Conservation (phyloP, 1,140 invertebrate genomes). For the Asbolus verrucosus region DNA sequence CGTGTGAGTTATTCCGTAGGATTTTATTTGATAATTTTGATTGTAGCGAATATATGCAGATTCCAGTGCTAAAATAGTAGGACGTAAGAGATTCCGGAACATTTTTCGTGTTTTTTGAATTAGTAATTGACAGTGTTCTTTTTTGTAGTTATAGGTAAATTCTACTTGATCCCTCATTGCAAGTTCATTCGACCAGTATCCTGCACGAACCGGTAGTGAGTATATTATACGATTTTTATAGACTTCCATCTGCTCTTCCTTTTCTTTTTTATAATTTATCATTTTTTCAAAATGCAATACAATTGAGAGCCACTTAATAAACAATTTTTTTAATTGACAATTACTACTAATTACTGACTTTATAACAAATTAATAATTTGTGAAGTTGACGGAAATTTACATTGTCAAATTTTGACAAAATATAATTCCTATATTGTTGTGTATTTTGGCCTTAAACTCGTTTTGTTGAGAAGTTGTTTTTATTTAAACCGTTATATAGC, state of each 20-base stretch:
- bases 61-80: slow-evolving; percentile 52
- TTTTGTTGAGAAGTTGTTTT: too few species aligned
- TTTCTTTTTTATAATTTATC: slow-evolving; percentile 37
- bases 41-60: slow-evolving; percentile 53
- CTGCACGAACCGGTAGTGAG: slow-evolving; percentile 56
- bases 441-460: too few species aligned
- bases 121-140: slow-evolving; percentile 58
- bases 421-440: too few species aligned
- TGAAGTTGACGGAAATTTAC: too few species aligned
- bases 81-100: slow-evolving; percentile 59
- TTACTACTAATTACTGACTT: too few species aligned
- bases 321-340: too few species aligned
- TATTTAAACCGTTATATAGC: too few species aligned
- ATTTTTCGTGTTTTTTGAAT: slow-evolving; percentile 60
- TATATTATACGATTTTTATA: slow-evolving; percentile 60
- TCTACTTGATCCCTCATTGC: slow-evolving; percentile 57
- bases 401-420: too few species aligned
- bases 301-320: too few species aligned
- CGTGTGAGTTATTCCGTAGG: slow-evolving; percentile 52
- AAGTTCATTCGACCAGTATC: slow-evolving; percentile 61
- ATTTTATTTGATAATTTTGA: slow-evolving; percentile 58
- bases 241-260: slow-evolving; percentile 45
- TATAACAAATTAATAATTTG: too few species aligned
- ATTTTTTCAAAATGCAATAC: slow-evolving; percentile 3
- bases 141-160: slow-evolving; percentile 57